Evolutionary conservation across 1,140 invertebrate genomes (phyloP).

Genomic region (Alviniconcha marisindica): DNA sequence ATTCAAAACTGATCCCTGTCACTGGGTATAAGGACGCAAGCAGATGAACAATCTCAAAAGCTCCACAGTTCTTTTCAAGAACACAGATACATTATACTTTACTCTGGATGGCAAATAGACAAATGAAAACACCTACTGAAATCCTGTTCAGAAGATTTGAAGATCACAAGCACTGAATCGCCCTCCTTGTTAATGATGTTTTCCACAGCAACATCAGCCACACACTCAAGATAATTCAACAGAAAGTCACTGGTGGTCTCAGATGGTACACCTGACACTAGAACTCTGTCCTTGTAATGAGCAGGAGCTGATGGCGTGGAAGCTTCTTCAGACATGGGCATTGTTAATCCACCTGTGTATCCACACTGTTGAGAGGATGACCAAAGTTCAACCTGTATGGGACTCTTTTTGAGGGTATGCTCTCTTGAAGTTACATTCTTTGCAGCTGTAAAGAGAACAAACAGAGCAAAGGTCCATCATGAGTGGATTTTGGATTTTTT

Average conservation of each 20-base stretch:
- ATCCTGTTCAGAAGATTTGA: background rate
- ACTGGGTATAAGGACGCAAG: no score
- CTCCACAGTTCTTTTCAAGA: no score
- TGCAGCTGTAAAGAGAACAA: constrained; percentile 22
- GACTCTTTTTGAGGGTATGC: background rate
- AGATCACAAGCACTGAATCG: background rate
- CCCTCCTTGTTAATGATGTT: background rate
- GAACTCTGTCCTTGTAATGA: background rate
- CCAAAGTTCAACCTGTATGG: background rate
- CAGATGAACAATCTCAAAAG: no score
- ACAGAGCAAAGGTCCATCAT: no score
- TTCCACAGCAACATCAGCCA: background rate
- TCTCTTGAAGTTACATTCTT: background rate
- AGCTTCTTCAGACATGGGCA: no score
- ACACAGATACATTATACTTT: no score
- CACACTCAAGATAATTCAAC: constrained; percentile 30
- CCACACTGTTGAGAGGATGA: background rate
- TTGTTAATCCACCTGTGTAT: no score
- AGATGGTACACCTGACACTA: background rate
- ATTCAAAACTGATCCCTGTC: no score
- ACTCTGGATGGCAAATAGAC: no score
- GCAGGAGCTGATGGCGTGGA: background rate
- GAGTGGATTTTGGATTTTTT: no score
- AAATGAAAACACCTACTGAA: background rate
- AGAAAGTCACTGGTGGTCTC: background rate